A percentile compares a stretch with the other conserved stretches of the same genome.
These are phyloP conservation scores for Zelostemma sp. DNA, from an alignment of 1,140 invertebrate genomes.

Conservation along the genomic window DNA sequence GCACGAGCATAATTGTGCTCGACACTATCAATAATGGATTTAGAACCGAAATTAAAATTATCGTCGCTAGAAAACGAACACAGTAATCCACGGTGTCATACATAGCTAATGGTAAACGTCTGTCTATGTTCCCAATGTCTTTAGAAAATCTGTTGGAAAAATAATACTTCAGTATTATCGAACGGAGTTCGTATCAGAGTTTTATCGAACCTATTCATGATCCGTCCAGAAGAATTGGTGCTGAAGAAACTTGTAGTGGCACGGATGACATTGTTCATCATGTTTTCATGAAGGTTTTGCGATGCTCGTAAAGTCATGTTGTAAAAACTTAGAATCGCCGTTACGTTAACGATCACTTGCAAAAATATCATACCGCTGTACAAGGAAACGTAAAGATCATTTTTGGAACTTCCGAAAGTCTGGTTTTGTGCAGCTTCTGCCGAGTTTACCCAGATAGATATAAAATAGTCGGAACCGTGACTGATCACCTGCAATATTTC, in stretches of 20 bases:
- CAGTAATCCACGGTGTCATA: slow-evolving; percentile 73
- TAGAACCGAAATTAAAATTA: slow-evolving; percentile 78
- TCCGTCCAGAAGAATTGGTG: slow-evolving; percentile 80
- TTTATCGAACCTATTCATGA: slow-evolving; percentile 80
- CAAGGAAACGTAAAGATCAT: slow-evolving; percentile 53
- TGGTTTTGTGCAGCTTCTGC: slow-evolving; percentile 15
- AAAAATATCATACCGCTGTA: slow-evolving; percentile 73
- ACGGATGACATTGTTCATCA: slow-evolving; percentile 82
- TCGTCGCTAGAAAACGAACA: slow-evolving; percentile 15
- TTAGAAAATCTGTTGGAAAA: too few relatives aligned
- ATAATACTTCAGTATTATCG: too few relatives aligned
- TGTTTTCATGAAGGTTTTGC: slow-evolving; percentile 79
- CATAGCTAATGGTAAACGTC: slow-evolving; percentile 78
- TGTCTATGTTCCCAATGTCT: too few relatives aligned
- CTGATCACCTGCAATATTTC: too few relatives aligned
- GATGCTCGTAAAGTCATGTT: slow-evolving; percentile 80
- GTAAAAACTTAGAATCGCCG: slow-evolving; percentile 76
- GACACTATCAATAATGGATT: slow-evolving; percentile 84
- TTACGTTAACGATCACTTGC: slow-evolving; percentile 73
- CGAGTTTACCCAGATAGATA: slow-evolving; percentile 73
- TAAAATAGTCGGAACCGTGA: slow-evolving; percentile 55
- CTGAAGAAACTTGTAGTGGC: slow-evolving; percentile 89
- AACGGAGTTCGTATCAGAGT: too few relatives aligned
- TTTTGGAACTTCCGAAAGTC: slow-evolving; percentile 4
- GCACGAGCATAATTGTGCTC: slow-evolving; percentile 75